These are phyloP conservation scores for Kryptolebias marmoratus DNA, from an alignment of 2,113 vertebrate genomes.

Conservation along the genomic window DNA sequence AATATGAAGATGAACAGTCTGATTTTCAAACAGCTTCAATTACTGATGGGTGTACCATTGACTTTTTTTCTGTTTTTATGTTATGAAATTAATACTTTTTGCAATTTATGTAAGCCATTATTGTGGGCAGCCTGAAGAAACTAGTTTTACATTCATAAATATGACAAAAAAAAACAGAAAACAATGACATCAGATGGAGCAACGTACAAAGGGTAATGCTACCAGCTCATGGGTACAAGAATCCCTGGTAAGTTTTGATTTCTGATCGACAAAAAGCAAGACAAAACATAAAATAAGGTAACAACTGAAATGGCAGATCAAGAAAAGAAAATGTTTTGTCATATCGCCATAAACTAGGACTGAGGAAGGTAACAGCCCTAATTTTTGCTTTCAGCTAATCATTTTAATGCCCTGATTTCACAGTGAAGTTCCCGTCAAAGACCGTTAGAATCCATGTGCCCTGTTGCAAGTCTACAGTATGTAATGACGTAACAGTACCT, in stretches of 20 bases:
- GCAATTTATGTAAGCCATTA: conserved; percentile 48
- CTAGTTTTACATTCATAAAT: conserved; percentile 64
- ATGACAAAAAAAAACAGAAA: conserved; percentile 33
- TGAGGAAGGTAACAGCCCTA: conserved; percentile 25
- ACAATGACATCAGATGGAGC: conserved; percentile 2
- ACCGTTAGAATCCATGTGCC: conserved; percentile 6
- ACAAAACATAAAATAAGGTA: conserved; percentile 20
- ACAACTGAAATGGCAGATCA: neutral
- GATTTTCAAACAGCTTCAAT: conserved; percentile 40
- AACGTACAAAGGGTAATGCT: conserved; percentile 28
- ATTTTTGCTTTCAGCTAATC: conserved; percentile 41
- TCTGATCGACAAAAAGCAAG: conserved; percentile 31
- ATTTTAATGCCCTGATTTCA: conserved; percentile 51
- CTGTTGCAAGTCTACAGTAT: too few species aligned
- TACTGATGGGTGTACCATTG: conserved; percentile 34
- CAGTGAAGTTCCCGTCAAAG: conserved; percentile 35
- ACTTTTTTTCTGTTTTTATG: conserved; percentile 29
- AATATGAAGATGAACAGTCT: conserved; percentile 40
- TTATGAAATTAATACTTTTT: conserved; percentile 54
- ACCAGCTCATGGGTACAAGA: conserved; percentile 13
- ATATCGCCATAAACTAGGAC: neutral
- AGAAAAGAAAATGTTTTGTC: neutral
- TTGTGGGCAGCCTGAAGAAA: conserved; percentile 37
- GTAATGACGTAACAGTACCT: too few species aligned
- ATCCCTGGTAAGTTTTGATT: conserved; percentile 24